phyloP scores from a whole-genome alignment of 2,797 vertebrate species.

The Sus cebifrons region DNA sequence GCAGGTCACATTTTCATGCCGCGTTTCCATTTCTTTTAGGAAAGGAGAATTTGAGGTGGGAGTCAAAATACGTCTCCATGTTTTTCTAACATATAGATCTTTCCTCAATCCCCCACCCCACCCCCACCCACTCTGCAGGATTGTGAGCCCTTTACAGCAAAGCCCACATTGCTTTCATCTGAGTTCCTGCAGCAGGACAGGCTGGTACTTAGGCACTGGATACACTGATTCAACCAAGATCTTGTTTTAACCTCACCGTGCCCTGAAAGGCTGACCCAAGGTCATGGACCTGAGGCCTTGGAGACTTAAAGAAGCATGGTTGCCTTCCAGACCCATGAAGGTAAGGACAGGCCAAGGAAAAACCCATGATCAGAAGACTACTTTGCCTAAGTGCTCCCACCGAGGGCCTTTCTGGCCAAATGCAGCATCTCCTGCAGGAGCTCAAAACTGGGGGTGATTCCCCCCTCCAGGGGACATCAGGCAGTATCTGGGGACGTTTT shows the following conservation, averaged over 20 bases:
- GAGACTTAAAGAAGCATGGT: not conserved
- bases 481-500: not conserved
- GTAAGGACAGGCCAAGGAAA: not conserved
- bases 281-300: not conserved
- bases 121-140: not conserved
- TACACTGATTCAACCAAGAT: not conserved
- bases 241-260: not conserved
- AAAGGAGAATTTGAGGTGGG: not conserved
- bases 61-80: not conserved
- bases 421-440: too few relatives aligned
- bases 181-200: not conserved
- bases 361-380: not conserved
- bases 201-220: not conserved
- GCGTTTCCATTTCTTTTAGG: not conserved
- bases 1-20: not conserved
- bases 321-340: not conserved
- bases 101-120: not conserved
- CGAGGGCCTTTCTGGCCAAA: not conserved
- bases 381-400: not conserved
- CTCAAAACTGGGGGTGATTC: not conserved
- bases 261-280: not conserved
- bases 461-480: not conserved
- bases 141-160: not conserved
- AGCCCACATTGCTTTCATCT: not conserved
- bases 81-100: not conserved